A percentile compares a stretch with the other conserved stretches of the same genome.
These are phyloP conservation scores for Pseudonaja textilis DNA, from an alignment of 2,113 vertebrate genomes.

Conservation along the genomic window DNA sequence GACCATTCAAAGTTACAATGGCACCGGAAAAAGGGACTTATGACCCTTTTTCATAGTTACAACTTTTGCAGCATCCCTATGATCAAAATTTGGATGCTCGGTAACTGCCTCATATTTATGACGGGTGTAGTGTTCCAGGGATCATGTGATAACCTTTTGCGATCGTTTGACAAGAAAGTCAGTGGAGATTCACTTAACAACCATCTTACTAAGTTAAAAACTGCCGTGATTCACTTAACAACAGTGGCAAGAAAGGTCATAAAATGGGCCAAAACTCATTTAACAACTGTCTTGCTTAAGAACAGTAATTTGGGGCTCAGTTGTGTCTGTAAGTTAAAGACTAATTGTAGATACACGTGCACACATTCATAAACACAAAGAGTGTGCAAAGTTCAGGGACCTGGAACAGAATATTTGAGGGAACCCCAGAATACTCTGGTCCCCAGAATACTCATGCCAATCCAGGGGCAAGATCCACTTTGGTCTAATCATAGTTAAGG, in stretches of 20 bases:
- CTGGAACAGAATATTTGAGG: neutral
- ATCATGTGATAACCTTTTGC: neutral
- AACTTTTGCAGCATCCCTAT: neutral
- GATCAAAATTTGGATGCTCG: neutral
- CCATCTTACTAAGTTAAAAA: too few species aligned
- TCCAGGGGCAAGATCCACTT: neutral
- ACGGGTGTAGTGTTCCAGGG: neutral
- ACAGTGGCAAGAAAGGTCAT: too few species aligned
- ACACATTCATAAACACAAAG: neutral
- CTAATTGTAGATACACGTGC: neutral
- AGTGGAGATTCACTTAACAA: neutral
- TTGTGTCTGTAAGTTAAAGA: neutral
- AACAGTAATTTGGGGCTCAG: neutral
- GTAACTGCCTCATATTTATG: neutral
- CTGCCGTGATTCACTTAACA: too few species aligned
- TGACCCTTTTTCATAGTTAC: too few species aligned
- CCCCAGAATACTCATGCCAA: neutral
- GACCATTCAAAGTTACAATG: too few species aligned
- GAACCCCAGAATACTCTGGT: neutral
- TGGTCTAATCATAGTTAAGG: neutral
- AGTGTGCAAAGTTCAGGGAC: neutral
- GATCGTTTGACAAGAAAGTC: neutral
- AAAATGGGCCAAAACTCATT: too few species aligned
- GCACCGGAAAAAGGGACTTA: too few species aligned
- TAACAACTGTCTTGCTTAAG: too few species aligned